Evolutionary conservation across 2,113 vertebrate species (phyloP).

Genomic region (Phasianus colchicus): DNA sequence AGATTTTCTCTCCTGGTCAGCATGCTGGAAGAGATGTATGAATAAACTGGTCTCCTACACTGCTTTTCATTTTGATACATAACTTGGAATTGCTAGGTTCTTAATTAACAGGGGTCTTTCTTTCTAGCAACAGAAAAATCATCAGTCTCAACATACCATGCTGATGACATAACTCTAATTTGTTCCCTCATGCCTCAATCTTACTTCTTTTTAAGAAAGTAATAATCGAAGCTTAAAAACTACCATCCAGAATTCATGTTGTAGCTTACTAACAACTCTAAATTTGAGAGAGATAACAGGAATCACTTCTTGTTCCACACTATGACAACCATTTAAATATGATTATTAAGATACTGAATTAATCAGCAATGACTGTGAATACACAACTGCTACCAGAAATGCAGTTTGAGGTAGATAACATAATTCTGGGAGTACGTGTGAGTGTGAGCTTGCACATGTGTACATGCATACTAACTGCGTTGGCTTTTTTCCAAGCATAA

Average conservation of each 20-base stretch:
- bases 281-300: not conserved
- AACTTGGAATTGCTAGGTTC: not conserved
- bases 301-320: not conserved
- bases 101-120: not conserved
- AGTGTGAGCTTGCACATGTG: not conserved
- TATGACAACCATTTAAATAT: not conserved
- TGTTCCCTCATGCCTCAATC: not conserved
- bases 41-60: not conserved
- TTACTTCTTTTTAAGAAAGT: not conserved
- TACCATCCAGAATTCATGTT: not conserved
- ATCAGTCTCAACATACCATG: not conserved
- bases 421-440: not conserved
- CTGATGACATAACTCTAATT: not conserved
- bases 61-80: not conserved
- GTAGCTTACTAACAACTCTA: not conserved
- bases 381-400: not conserved
- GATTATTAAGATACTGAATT: not conserved
- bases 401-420: not conserved
- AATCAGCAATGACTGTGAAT: not conserved
- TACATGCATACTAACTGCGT: not conserved
- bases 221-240: not conserved
- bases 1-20: not conserved
- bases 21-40: not conserved
- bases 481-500: not conserved
- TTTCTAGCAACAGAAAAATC: not conserved